Conservation (phyloP, 2,797 vertebrate species). For the Falco cherrug region DNA sequence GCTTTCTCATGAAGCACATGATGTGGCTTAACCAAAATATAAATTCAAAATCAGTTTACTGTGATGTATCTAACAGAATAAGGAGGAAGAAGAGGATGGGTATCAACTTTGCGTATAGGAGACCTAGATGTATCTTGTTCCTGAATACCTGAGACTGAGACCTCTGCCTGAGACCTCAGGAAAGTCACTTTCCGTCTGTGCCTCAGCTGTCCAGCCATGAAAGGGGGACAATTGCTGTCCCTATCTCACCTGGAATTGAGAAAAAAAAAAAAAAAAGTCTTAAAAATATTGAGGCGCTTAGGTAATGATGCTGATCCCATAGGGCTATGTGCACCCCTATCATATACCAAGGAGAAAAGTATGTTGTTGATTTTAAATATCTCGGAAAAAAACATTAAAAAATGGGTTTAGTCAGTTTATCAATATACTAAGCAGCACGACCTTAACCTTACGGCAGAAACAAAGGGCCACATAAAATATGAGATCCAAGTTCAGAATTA, state of each 20-base stretch:
- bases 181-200: background rate
- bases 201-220: background rate
- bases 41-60: background rate
- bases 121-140: background rate
- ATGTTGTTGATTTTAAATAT: background rate
- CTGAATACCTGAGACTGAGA: background rate
- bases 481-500: background rate
- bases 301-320: background rate
- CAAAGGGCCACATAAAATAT: background rate
- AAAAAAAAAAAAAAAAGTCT: background rate
- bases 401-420: background rate
- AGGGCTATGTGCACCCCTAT: background rate
- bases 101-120: background rate
- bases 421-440: background rate
- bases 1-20: background rate
- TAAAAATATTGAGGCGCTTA: background rate
- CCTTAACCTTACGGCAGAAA: background rate
- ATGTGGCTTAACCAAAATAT: background rate
- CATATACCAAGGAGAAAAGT: background rate
- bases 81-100: background rate
- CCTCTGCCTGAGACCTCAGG: background rate
- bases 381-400: background rate
- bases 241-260: background rate
- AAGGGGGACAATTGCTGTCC: background rate
- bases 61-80: background rate